A percentile compares a stretch with the other conserved stretches of the same genome.
phyloP scores from a whole-genome alignment of 2,113 vertebrate genomes.

The Shinisaurus crocodilurus region DNA sequence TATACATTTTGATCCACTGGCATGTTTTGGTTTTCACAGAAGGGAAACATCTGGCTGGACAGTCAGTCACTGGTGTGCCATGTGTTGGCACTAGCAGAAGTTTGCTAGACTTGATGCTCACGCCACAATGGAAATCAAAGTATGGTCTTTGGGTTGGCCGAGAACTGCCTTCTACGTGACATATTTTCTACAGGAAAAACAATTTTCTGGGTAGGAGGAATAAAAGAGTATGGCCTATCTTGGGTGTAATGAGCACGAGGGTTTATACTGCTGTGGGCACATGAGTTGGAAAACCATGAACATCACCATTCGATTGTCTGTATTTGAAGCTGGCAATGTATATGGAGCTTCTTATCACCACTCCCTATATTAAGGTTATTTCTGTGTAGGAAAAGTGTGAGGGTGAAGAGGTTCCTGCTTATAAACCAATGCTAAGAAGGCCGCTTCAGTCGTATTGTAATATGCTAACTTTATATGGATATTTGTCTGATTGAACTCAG shows the following conservation, averaged over 20 bases:
- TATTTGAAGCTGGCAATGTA: background rate
- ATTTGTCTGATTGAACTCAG: background rate
- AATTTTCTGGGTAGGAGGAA: background rate
- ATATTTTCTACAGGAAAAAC: background rate
- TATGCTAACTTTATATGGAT: background rate
- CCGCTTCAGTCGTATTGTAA: background rate
- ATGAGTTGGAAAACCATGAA: background rate
- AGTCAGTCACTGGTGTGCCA: background rate
- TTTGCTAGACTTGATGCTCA: background rate
- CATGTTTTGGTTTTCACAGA: background rate
- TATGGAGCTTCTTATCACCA: background rate
- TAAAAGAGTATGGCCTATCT: background rate
- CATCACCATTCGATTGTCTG: background rate
- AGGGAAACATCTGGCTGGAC: background rate
- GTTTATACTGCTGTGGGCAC: background rate
- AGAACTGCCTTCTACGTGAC: background rate
- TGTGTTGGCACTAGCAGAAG: conserved; percentile 1
- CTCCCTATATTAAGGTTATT: background rate
- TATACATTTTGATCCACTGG: conserved; percentile 21
- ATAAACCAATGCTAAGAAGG: background rate
- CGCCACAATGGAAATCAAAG: background rate
- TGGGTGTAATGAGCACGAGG: background rate
- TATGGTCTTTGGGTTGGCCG: background rate
- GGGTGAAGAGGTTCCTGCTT: background rate
- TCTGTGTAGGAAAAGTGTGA: background rate